A percentile compares a stretch with the other conserved stretches of the same genome.
Conservation (phyloP, 1,140 invertebrate species). For the Drosophila bipectinata region DNA sequence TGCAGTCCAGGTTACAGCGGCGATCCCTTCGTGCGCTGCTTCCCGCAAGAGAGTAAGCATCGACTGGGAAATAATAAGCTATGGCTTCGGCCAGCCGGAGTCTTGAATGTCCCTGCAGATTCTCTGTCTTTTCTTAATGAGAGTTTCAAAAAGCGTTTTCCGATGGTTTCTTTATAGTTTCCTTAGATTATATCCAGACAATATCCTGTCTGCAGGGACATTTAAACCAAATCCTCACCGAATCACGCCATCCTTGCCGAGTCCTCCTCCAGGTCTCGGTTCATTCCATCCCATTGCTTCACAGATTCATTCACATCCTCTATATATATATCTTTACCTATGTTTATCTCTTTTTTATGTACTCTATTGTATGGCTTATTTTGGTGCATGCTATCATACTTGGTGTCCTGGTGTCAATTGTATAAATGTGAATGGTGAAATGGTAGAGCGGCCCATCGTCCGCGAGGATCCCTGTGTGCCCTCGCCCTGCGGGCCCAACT, state of each 20-base stretch:
- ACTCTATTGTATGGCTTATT: conserved; percentile 69
- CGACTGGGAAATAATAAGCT: conserved; percentile 2
- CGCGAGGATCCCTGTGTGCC: conserved; percentile 88
- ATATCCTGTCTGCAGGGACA: conserved; percentile 22
- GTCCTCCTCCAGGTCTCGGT: background rate
- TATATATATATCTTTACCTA: conserved; percentile 43
- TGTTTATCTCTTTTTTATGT: conserved; percentile 68
- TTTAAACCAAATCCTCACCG: conserved; percentile 18
- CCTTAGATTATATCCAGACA: background rate
- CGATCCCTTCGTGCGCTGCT: conserved; percentile 90
- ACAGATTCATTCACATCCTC: conserved; percentile 22
- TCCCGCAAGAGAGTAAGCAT: conserved; percentile 86
- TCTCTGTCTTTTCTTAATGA: background rate
- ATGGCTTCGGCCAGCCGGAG: conserved; percentile 33
- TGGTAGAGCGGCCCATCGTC: conserved; percentile 83
- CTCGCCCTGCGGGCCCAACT: conserved; percentile 92
- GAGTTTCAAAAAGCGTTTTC: background rate
- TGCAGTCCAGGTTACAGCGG: conserved; percentile 88
- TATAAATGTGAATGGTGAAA: conserved; percentile 45
- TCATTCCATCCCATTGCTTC: conserved; percentile 48
- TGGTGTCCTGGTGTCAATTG: conserved; percentile 51
- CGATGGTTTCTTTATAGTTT: background rate
- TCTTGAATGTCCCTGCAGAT: conserved; percentile 36
- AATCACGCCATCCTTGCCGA: conserved; percentile 11
- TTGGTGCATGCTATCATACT: conserved; percentile 68